A percentile compares a stretch with the other conserved stretches of the same genome.
phyloP scores from a whole-genome alignment of 2,888 invertebrate species.

The Seira ritae region DNA sequence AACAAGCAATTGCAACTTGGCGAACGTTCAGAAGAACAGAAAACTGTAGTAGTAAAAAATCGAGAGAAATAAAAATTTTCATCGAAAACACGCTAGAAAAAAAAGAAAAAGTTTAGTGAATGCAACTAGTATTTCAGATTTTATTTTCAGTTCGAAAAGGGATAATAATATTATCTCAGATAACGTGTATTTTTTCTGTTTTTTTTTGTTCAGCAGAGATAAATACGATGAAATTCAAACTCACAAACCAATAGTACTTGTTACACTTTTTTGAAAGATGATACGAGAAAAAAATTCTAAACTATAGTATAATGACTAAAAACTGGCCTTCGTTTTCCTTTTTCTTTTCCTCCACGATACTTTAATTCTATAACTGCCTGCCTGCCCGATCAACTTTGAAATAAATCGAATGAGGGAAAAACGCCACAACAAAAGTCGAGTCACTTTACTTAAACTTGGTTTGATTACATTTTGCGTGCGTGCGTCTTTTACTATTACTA shows the following conservation, averaged over 20 bases:
- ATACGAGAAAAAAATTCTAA: conserved; percentile 27
- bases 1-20: conserved; percentile 50
- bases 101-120: too few relatives aligned
- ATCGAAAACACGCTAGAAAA: conserved; percentile 56
- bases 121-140: background rate
- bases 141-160: background rate
- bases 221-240: background rate
- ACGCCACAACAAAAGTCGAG: background rate
- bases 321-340: conserved; percentile 57
- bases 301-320: conserved; percentile 26
- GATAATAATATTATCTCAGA: background rate
- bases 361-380: too few relatives aligned
- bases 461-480: background rate
- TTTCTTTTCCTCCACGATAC: conserved; percentile 12
- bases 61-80: conserved; percentile 64
- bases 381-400: conserved; percentile 27
- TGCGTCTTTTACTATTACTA: conserved; percentile 20
- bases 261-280: conserved; percentile 42
- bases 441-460: background rate
- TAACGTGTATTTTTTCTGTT: background rate
- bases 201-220: background rate
- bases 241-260: conserved; percentile 44
- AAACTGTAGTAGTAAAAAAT: conserved; percentile 61
- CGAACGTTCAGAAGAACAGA: conserved; percentile 62
- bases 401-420: conserved; percentile 22